Base-by-base conservation (phyloP, 2,113 vertebrate genomes). In the Vimba vimba region DNA sequence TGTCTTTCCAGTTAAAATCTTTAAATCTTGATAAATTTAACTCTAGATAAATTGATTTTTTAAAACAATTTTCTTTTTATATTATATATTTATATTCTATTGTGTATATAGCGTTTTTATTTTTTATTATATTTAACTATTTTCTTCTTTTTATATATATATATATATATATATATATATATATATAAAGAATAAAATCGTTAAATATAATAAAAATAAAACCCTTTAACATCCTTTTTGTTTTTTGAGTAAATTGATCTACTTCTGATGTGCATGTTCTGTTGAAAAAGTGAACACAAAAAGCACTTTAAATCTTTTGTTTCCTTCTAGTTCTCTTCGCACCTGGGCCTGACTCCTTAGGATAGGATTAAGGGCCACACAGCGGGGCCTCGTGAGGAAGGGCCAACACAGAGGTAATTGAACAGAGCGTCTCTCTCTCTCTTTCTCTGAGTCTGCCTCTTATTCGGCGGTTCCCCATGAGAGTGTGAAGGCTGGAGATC, bases 341-440 rank as follows among this genome's bases (percentile, higher is more conserved):
- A 69, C 85, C 85, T 77, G 86, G 66, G 87, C 43, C 71, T 75
- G 81, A 25, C 55, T 87, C 69, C 78, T 80, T 23, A 73, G 82
- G 80, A 83, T 47, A 68, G 86, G 86, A 79, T 90, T 76, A 71
- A 71, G 91, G 90, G 90, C 88, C 90, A 86, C 87, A 81, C 86
- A 55, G 57, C 23, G 8, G 78, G 88, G 71, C 76, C 87, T 82
- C 60, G 27, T 55, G 57, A 82, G 75, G 85, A 79, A 66, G 79
- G 82, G 60, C 81, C 79, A 79, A 45, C 89, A 87, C 66, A 73
- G 87, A 93, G 91, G 93, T 93, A 94, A 95, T 94, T 93, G 93
- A 94, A 93, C 87, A 89, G 81, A 84, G 85, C 84, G 25, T 23
- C 85, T 86, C 81, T 86, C 50, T 78, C 71, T 77, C 79, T 87